Conservation (phyloP, 2,888 invertebrate genomes). For the Eurois occulta region DNA sequence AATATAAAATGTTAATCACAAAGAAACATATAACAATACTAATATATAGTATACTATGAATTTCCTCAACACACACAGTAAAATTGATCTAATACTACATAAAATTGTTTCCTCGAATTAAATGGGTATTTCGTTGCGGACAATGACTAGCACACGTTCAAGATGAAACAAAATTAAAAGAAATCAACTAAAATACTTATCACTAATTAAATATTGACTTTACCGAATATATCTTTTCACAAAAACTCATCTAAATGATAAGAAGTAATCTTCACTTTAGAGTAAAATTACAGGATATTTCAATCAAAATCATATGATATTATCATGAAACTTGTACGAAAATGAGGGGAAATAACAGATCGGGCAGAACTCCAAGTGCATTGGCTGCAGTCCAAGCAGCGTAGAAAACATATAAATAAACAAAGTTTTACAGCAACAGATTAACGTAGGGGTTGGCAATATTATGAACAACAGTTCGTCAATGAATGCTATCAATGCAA, state of each 20-base stretch:
- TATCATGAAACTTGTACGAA: conserved; percentile 26
- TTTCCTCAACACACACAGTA: not conserved
- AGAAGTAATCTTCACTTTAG: conserved; percentile 23
- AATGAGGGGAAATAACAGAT: conserved; percentile 20
- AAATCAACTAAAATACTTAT: conserved; percentile 26
- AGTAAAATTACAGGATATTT: conserved; percentile 14
- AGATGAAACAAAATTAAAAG: conserved; percentile 22
- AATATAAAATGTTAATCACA: conserved; percentile 13
- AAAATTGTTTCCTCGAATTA: not conserved
- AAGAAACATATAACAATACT: not conserved
- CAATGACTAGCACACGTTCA: not conserved
- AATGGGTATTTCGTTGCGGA: not conserved
- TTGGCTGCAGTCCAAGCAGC: conserved; percentile 47
- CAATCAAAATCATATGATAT: conserved; percentile 49
- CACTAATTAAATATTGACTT: conserved; percentile 49
- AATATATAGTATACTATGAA: not conserved
- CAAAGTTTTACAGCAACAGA: conserved; percentile 36
- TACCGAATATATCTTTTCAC: conserved; percentile 53
- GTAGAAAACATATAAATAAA: conserved; percentile 53
- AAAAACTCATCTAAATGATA: conserved; percentile 52
- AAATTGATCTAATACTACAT: not conserved
- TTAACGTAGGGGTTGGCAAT: conserved; percentile 35
- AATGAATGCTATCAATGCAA: conserved; percentile 33
- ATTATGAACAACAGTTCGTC: not conserved
- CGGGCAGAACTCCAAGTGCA: conserved; percentile 51